Evolutionary conservation across 2,113 vertebrate genomes (phyloP).

Genomic region (human (Homo sapiens)): DNA sequence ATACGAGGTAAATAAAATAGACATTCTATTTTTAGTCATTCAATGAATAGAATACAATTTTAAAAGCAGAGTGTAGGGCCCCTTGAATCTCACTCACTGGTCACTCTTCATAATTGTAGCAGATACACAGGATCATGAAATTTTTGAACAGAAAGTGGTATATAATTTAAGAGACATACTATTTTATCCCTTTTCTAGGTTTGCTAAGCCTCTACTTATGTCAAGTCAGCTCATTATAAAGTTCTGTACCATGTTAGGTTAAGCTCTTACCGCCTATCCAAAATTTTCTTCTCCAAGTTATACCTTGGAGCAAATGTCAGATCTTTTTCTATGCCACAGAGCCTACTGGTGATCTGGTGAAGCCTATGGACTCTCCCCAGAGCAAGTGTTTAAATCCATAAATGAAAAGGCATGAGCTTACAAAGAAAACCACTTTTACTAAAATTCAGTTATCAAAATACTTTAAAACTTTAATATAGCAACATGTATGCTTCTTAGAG

Average conservation of each 20-base stretch:
- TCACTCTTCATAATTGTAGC: not conserved
- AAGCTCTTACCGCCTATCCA: not conserved
- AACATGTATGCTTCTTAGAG: constrained; percentile 14
- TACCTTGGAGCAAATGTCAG: not conserved
- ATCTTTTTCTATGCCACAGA: not conserved
- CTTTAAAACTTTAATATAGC: not conserved
- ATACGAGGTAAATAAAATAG: not conserved
- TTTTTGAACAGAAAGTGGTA: not conserved
- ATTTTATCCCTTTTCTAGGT: not conserved
- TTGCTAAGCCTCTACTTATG: not conserved
- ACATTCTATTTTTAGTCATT: not conserved
- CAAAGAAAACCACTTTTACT: not conserved
- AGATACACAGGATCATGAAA: not conserved
- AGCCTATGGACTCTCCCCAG: not conserved
- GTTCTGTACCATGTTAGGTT: not conserved
- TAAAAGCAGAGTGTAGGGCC: not conserved
- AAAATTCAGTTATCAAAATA: constrained; percentile 41
- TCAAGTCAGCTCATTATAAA: constrained; percentile 15
- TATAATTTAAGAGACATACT: not conserved
- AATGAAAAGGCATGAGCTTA: not conserved
- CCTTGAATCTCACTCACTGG: not conserved
- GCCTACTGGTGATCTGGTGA: not conserved
- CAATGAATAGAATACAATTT: not conserved
- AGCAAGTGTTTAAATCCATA: constrained; percentile 5
- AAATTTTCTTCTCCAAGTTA: not conserved